Percentiles rank a stretch among this genome's conserved stretches.
These are phyloP conservation scores for Dendrocopos noguchii DNA, from an alignment of 2,113 vertebrate species.

Conservation along the genomic window DNA sequence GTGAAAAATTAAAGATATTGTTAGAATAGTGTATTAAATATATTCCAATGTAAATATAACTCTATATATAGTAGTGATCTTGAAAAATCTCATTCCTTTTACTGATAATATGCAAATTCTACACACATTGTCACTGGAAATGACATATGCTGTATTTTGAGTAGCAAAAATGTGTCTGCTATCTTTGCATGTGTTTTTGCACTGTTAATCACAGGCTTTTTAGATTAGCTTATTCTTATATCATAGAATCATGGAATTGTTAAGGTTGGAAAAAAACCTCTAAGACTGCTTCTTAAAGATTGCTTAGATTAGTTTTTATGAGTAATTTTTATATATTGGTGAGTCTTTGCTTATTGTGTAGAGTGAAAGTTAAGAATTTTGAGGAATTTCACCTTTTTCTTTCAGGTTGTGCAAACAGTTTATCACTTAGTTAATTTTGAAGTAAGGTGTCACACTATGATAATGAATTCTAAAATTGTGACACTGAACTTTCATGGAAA, in stretches of 20 bases:
- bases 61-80: background rate
- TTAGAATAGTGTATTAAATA: background rate
- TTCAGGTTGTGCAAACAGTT: background rate
- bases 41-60: background rate
- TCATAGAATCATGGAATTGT: background rate
- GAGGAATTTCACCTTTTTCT: background rate
- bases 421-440: background rate
- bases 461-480: background rate
- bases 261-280: background rate
- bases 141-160: conserved; percentile 16
- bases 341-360: conserved; percentile 29
- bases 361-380: conserved; percentile 11
- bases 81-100: conserved; percentile 19
- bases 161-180: background rate
- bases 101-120: background rate
- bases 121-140: background rate
- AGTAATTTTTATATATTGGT: conserved; percentile 46
- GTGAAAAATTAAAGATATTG: background rate
- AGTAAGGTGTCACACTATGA: background rate
- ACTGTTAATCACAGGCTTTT: background rate
- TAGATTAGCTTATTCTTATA: background rate
- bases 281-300: conserved; percentile 22
- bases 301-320: conserved; percentile 18
- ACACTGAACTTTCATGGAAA: background rate
- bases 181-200: background rate